Evolutionary conservation across 2,113 vertebrate species (phyloP).

Genomic region (Apteryx mantelli): DNA sequence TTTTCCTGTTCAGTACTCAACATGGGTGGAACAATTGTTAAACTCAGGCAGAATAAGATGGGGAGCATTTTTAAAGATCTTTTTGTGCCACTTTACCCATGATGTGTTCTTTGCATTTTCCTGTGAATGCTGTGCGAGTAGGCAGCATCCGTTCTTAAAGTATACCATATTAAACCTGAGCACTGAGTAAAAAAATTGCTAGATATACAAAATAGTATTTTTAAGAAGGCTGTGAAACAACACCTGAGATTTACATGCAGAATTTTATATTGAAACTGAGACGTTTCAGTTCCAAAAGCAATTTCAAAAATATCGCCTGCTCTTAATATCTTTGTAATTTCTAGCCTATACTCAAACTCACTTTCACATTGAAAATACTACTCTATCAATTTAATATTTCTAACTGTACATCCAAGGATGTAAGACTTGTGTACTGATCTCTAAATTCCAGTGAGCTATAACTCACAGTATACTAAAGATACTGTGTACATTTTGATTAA

Average conservation of each 20-base stretch:
- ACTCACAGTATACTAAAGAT: not conserved
- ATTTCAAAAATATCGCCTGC: not conserved
- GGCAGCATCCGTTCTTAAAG: not conserved
- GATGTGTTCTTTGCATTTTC: not conserved
- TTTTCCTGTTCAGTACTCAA: constrained; percentile 24
- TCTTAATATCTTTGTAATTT: not conserved
- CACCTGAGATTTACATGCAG: not conserved
- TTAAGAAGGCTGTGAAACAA: not conserved
- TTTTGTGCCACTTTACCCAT: not conserved
- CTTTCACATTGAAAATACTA: not conserved
- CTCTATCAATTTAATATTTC: not conserved
- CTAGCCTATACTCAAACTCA: not conserved
- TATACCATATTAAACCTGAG: not conserved
- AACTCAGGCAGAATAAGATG: not conserved
- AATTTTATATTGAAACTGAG: not conserved
- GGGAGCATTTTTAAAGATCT: not conserved
- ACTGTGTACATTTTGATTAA: not conserved
- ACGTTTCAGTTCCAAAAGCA: not conserved
- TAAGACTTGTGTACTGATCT: not conserved
- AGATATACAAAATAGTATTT: not conserved
- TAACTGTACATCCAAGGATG: not conserved
- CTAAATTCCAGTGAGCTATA: not conserved
- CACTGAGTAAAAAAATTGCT: not conserved
- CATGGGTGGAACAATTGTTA: not conserved
- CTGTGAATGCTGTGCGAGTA: not conserved